Percentiles rank a stretch among this genome's conserved stretches.
Conservation (phyloP, 2,797 vertebrate species). For the Botia almorhae region DNA sequence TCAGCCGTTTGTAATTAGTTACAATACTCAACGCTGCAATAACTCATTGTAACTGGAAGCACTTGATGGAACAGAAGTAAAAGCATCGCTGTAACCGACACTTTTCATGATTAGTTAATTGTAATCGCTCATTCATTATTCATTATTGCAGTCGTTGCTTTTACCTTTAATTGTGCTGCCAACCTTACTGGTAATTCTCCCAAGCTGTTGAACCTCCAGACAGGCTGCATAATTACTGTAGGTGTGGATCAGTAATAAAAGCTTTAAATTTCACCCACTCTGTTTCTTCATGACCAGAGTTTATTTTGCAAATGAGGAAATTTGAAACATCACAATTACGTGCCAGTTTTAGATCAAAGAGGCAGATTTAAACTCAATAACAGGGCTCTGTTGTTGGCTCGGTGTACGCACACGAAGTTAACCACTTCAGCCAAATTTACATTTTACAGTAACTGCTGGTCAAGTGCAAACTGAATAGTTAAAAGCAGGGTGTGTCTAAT, state of each 20-base stretch:
- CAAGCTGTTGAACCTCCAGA: conserved; percentile 61
- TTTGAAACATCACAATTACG: conserved; percentile 71
- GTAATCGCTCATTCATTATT: neutral
- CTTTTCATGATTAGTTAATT: neutral
- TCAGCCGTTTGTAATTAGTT: neutral
- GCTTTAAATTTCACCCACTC: conserved; percentile 69
- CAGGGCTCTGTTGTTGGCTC: neutral
- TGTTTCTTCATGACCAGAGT: conserved; percentile 66
- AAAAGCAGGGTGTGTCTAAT: neutral
- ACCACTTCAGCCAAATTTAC: neutral
- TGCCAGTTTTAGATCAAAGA: conserved; percentile 63
- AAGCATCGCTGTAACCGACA: neutral
- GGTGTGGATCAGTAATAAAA: conserved; percentile 69
- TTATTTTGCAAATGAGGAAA: conserved; percentile 64
- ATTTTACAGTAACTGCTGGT: neutral
- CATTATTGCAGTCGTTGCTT: neutral
- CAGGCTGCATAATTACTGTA: conserved; percentile 66
- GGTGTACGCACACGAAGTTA: neutral
- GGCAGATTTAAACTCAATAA: conserved; percentile 1
- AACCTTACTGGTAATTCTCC: conserved; percentile 70
- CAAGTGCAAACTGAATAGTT: neutral
- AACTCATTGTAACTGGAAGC: neutral
- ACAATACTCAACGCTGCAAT: neutral
- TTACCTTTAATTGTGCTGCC: neutral
- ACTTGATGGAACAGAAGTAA: neutral